A percentile compares a stretch with the other conserved stretches of the same genome.
These are phyloP conservation scores for Prionace glauca DNA, from an alignment of 2,797 vertebrate species.

Conservation along the genomic window DNA sequence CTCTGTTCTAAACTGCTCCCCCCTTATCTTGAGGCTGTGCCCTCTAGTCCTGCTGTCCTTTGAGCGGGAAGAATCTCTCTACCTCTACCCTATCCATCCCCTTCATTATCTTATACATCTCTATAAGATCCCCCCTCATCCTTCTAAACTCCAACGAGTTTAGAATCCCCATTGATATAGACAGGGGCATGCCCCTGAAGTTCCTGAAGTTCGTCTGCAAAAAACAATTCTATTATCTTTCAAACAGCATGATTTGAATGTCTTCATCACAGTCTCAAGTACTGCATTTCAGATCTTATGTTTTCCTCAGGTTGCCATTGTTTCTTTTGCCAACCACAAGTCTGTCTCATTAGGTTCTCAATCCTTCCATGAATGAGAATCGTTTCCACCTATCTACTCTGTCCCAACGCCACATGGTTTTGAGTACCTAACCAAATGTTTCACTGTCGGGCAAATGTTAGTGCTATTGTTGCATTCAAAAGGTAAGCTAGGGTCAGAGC, in stretches of 20 bases:
- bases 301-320: not conserved
- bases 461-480: not conserved
- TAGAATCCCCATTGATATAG: too few relatives aligned
- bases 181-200: too few relatives aligned
- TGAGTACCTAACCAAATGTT: not conserved
- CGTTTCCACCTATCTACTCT: not conserved
- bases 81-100: too few relatives aligned
- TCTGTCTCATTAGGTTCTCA: not conserved
- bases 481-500: not conserved
- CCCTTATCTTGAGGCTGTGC: too few relatives aligned
- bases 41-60: too few relatives aligned
- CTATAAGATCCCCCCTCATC: too few relatives aligned
- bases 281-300: not conserved
- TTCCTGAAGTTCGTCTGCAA: too few relatives aligned
- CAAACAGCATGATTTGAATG: not conserved
- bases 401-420: not conserved
- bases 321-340: not conserved
- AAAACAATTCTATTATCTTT: too few relatives aligned
- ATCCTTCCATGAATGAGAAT: not conserved
- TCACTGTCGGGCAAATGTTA: not conserved
- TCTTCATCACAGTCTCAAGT: not conserved
- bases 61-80: too few relatives aligned
- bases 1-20: too few relatives aligned
- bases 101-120: too few relatives aligned
- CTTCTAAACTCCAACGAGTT: too few relatives aligned